Percentiles rank a stretch among this genome's conserved stretches.
These are phyloP conservation scores for Conus canariensis DNA, from an alignment of 2,888 invertebrate species.

Conservation along the genomic window DNA sequence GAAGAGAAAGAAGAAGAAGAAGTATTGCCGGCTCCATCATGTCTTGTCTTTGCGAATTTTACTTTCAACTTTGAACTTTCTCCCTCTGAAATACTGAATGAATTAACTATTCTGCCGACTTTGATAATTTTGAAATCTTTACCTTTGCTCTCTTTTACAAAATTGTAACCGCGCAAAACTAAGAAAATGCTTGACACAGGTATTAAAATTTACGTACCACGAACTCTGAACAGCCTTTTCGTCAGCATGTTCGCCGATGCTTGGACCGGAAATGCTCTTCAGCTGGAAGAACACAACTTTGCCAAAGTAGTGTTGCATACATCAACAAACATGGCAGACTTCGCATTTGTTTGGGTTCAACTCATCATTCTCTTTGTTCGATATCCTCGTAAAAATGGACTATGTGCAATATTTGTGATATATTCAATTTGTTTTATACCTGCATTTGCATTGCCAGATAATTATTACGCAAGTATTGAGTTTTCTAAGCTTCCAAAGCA, in stretches of 20 bases:
- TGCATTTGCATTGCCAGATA: conserved; percentile 32
- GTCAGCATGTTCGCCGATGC: neutral
- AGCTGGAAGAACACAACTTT: neutral
- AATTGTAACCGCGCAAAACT: no score
- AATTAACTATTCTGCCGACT: no score
- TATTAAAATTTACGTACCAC: no score
- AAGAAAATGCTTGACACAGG: no score
- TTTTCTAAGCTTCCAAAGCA: conserved; percentile 33
- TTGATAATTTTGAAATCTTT: no score
- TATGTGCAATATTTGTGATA: conserved; percentile 50
- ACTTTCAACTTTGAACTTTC: no score
- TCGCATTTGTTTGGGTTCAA: conserved; percentile 50
- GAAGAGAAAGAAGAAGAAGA: no score
- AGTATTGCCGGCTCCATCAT: no score
- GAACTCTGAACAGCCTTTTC: neutral
- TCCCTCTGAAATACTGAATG: no score
- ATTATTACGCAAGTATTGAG: conserved; percentile 27
- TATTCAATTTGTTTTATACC: conserved; percentile 55
- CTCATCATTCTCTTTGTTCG: conserved; percentile 50
- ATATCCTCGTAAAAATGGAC: conserved; percentile 49
- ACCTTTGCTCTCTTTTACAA: no score
- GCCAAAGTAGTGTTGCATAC: neutral
- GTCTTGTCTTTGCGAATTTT: no score
- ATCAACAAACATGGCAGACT: conserved; percentile 54
- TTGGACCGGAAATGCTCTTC: conserved; percentile 5